Base-by-base conservation (phyloP, 2,113 vertebrate genomes). In the Carassius auratus region DNA sequence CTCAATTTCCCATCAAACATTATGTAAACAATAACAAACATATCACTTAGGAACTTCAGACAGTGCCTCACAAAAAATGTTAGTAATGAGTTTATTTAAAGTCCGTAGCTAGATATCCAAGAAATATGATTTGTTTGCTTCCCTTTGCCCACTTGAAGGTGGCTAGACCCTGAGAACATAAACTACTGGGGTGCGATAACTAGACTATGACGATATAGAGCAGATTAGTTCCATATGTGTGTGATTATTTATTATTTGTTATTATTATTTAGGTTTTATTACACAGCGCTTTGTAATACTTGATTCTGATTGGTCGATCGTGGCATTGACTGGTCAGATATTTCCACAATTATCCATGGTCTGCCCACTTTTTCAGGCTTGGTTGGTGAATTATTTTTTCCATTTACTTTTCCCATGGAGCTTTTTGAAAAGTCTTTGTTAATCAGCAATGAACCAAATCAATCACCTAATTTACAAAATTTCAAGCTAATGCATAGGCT, bases 51-150 rank as follows among this genome's bases (percentile, higher is more conserved):
- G 23, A 81, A 81, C 23, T 64, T 15, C 21, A 80, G 36, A 81
- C 45, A 52, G 45, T 13, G 61, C 21, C 21, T 57, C 30, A 57
- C 64, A 71, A 59, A 73, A 30, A 42, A 36, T 50, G 3, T 55
- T 33, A 45, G 45, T 80, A 80, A 80, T 81, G 23, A 68, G 15
- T 71, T 71, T 55, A 82, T 81, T 55, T 82, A 48, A 50, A 82
- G 15, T 50, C 36, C 15, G 1, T 7, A 17, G 36, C 21, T 80
- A 61, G 33, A 71, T 73, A 57, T 57, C 30, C 50, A 15, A 42
- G 19, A 83, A 71, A 83, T 26, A 66, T 73, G 33, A 59, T 55
- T 59, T 73, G 81, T 83, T 73, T 83, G 68, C 17, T 87, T 84
- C 69, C 26, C 33, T 76, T 30, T 21, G 73, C n/a, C 21, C 15